A percentile compares a stretch with the other conserved stretches of the same genome.
Evolutionary conservation across 2,888 invertebrate species (phyloP).

Genomic region (Chloromyia formosa): DNA sequence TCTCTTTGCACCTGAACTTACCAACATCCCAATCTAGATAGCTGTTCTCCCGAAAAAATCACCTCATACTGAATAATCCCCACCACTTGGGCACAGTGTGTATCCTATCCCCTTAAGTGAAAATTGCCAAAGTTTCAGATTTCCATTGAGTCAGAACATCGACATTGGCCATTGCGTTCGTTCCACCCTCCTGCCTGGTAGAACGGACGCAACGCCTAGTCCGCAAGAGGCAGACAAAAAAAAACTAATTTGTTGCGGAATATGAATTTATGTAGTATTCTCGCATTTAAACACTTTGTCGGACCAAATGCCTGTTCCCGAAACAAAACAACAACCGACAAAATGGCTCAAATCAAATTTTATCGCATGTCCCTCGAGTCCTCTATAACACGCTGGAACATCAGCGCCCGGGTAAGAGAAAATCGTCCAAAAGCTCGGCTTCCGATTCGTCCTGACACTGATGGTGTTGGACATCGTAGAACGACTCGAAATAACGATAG

Average conservation of each 20-base stretch:
- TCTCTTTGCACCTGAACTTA: no score
- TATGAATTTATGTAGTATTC: slow-evolving; percentile 35
- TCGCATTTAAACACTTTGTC: slow-evolving; percentile 36
- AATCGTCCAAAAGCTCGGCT: not conserved
- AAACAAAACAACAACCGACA: slow-evolving; percentile 15
- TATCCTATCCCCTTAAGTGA: no score
- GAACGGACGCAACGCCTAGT: no score
- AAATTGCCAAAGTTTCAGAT: no score
- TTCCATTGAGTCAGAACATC: no score
- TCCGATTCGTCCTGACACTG: no score
- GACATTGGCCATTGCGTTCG: no score
- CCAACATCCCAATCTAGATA: no score
- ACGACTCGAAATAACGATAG: slow-evolving; percentile 9
- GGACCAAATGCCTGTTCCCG: not conserved
- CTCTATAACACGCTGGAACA: slow-evolving; percentile 1
- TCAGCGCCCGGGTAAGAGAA: not conserved
- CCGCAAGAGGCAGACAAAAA: not conserved
- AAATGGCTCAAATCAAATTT: slow-evolving; percentile 40
- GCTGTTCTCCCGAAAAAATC: no score
- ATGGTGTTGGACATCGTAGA: not conserved
- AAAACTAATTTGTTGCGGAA: slow-evolving; percentile 30
- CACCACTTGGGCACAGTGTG: no score
- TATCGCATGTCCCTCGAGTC: slow-evolving; percentile 38
- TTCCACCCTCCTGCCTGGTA: no score
- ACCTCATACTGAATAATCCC: no score